These are phyloP conservation scores for Scolanthus callimorphus DNA, from an alignment of 92 coral and sea anemone genomes.

Conservation along the genomic window DNA sequence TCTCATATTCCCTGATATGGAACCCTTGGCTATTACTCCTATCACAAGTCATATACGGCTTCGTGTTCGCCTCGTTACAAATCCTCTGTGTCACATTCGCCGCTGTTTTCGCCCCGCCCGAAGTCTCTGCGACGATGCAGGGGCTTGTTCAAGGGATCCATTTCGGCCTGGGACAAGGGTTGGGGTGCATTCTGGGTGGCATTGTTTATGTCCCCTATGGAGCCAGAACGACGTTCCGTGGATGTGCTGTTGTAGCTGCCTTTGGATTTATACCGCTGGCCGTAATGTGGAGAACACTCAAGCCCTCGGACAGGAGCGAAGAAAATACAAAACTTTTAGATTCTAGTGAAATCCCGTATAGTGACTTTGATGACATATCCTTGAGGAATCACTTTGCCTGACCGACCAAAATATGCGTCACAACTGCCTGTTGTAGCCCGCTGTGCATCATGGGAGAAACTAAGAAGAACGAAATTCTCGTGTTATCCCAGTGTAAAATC, in stretches of 20 bases:
- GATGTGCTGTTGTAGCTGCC: background rate
- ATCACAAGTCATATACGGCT: conserved; percentile 27
- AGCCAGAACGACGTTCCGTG: background rate
- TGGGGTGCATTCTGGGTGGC: background rate
- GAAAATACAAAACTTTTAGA: no score
- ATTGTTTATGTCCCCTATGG: background rate
- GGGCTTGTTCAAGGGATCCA: background rate
- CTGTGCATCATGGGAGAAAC: no score
- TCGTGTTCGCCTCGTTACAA: conserved; percentile 26
- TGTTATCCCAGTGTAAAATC: no score
- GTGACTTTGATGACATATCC: no score
- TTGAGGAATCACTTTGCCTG: no score
- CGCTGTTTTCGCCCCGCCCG: conserved; percentile 21
- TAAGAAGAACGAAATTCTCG: no score
- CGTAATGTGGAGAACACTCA: no score
- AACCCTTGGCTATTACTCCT: conserved; percentile 33
- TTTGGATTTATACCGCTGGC: background rate
- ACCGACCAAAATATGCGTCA: no score
- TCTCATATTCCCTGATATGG: conserved; percentile 8
- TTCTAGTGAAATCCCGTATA: no score
- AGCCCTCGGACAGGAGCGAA: no score
- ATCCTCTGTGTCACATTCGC: conserved; percentile 17
- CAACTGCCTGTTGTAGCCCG: no score
- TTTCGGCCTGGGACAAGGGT: background rate
- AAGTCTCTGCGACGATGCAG: background rate